These are phyloP conservation scores for Hydractinia echinata DNA, from an alignment of 30 jellyfish, hydroid and myxozoan species.

Conservation along the genomic window DNA sequence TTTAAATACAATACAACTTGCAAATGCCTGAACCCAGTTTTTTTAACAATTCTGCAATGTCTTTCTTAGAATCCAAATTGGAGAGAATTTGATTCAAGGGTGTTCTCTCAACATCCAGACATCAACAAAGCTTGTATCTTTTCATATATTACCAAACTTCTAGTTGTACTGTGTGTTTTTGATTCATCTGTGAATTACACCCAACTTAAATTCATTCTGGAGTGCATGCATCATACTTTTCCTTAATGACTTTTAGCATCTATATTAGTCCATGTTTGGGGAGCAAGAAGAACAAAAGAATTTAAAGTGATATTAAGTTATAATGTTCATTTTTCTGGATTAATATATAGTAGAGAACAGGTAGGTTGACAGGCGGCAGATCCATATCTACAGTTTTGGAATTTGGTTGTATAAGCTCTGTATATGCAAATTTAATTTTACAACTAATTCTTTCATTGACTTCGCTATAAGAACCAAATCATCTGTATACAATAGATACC, in stretches of 20 bases:
- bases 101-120: slow-evolving; percentile 42
- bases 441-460: too few species aligned
- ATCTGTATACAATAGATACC: too few species aligned
- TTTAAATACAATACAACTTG: too few species aligned
- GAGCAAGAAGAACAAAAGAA: slow-evolving; percentile 25
- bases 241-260: slow-evolving; percentile 8
- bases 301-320: slow-evolving; percentile 20
- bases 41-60: not conserved
- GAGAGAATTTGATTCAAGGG: slow-evolving; percentile 72
- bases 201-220: too few species aligned
- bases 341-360: slow-evolving; percentile 49
- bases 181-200: too few species aligned
- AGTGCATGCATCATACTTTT: not conserved
- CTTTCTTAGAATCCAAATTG: slow-evolving; percentile 73
- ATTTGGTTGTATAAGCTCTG: too few species aligned
- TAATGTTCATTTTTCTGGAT: slow-evolving; percentile 47
- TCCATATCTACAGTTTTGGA: too few species aligned
- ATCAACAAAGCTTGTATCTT: slow-evolving; percentile 54
- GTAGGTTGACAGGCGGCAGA: not conserved
- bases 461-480: too few species aligned
- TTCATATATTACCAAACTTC: not conserved
- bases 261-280: slow-evolving; percentile 53
- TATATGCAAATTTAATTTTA: too few species aligned
- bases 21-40: not conserved
- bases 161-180: too few species aligned